Evolutionary conservation across 2,113 vertebrate genomes (phyloP).

Genomic region (Helogale parvula): DNA sequence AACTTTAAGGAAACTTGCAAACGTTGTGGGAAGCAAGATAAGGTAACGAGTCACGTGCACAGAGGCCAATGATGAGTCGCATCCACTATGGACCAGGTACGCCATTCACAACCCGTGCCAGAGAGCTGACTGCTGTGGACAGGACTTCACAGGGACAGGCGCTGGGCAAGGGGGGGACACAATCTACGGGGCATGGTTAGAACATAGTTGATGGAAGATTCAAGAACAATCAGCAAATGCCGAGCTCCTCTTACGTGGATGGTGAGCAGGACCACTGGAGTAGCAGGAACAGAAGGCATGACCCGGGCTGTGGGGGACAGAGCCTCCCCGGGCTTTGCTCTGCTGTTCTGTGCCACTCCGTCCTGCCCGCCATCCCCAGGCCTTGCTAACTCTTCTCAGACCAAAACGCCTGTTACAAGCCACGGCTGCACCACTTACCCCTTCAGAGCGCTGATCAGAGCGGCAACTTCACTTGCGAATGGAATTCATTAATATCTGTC

Average conservation of each 20-base stretch:
- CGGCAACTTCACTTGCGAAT: background rate
- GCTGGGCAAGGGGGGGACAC: background rate
- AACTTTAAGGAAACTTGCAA: background rate
- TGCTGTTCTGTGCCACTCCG: background rate
- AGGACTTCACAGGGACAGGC: background rate
- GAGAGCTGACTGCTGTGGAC: background rate
- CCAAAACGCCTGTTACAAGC: background rate
- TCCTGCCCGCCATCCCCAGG: background rate
- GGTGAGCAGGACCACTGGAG: background rate
- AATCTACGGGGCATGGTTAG: background rate
- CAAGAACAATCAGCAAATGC: conserved; percentile 31
- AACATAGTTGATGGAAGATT: background rate
- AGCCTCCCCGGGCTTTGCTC: background rate
- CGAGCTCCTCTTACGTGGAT: background rate
- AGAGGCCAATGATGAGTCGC: background rate
- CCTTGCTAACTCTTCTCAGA: background rate
- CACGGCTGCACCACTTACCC: background rate
- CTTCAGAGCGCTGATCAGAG: background rate
- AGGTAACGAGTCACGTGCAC: background rate
- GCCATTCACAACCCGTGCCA: background rate
- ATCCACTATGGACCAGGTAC: background rate
- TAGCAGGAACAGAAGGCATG: background rate
- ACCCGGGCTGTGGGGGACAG: background rate
- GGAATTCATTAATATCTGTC: background rate
- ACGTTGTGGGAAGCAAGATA: background rate